These are phyloP conservation scores for Polyergus mexicanus DNA, from an alignment of 1,140 invertebrate genomes.

Conservation along the genomic window DNA sequence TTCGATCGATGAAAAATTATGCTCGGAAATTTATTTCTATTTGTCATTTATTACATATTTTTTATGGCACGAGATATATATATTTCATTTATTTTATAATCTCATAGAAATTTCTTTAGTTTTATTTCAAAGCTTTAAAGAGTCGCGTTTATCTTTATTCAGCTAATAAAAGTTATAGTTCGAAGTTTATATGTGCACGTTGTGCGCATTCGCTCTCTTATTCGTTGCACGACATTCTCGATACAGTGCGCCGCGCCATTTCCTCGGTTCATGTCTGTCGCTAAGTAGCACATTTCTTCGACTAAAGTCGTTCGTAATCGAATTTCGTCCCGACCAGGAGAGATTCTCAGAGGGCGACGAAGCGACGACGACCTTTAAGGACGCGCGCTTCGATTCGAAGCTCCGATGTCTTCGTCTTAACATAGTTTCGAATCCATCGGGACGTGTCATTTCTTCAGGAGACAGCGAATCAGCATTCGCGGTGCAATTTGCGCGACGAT, in stretches of 20 bases:
- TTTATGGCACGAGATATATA: no score
- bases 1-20: no score
- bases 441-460: conserved; percentile 43
- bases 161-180: conserved; percentile 2
- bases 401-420: conserved; percentile 63
- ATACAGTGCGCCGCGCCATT: conserved; percentile 29
- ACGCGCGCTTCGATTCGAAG: conserved; percentile 33
- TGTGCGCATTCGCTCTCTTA: not conserved
- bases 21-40: no score
- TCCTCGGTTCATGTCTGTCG: conserved; percentile 24
- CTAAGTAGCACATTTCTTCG: conserved; percentile 64
- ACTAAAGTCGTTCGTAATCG: conserved; percentile 70
- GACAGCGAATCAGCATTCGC: conserved; percentile 63
- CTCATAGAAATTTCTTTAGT: not conserved
- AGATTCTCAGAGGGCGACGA: conserved; percentile 28
- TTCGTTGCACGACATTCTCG: not conserved
- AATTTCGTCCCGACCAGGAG: conserved; percentile 51
- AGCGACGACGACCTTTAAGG: conserved; percentile 40
- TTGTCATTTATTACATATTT: no score
- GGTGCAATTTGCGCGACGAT: conserved; percentile 23
- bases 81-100: not conserved
- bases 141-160: conserved; percentile 12
- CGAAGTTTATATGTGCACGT: not conserved
- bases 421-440: conserved; percentile 64
- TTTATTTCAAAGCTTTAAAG: not conserved